Conservation (phyloP, 2,888 invertebrate species). For the Stegana nigrithorax region DNA sequence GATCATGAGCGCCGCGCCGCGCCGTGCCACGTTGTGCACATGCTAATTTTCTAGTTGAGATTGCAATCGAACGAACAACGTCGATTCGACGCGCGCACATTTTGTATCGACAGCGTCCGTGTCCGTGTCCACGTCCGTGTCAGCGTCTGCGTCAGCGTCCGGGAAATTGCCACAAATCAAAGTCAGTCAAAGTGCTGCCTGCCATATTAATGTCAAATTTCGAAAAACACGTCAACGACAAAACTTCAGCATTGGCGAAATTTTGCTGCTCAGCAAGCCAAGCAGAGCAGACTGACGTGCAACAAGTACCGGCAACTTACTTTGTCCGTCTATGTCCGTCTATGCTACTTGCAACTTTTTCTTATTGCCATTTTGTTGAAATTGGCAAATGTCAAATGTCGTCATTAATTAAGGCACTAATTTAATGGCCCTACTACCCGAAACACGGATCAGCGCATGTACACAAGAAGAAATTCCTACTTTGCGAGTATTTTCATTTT, state of each 20-base stretch:
- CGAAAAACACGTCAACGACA: slow-evolving; percentile 24
- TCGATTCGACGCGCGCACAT: no score
- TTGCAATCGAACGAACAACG: no score
- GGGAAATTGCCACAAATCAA: slow-evolving; percentile 16
- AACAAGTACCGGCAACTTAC: slow-evolving; percentile 5
- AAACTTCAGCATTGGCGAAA: slow-evolving; percentile 2
- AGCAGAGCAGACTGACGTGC: neutral
- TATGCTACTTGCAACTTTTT: neutral
- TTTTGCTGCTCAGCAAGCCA: no score
- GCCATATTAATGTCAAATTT: slow-evolving; percentile 21
- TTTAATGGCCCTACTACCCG: neutral
- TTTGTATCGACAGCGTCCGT: no score
- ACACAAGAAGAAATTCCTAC: neutral
- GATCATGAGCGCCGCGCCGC: slow-evolving; percentile 27
- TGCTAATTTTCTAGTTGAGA: slow-evolving; percentile 27
- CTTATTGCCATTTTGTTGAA: neutral
- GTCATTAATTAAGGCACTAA: slow-evolving; percentile 32
- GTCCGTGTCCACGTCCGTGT: no score
- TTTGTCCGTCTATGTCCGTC: no score
- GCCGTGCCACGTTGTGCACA: no score
- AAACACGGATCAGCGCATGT: neutral
- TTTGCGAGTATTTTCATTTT: neutral
- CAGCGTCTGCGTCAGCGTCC: neutral
- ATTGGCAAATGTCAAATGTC: slow-evolving; percentile 36
- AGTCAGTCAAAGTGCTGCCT: slow-evolving; percentile 12